phyloP scores from a whole-genome alignment of 2,888 invertebrate genomes.

The Beris chalybata region DNA sequence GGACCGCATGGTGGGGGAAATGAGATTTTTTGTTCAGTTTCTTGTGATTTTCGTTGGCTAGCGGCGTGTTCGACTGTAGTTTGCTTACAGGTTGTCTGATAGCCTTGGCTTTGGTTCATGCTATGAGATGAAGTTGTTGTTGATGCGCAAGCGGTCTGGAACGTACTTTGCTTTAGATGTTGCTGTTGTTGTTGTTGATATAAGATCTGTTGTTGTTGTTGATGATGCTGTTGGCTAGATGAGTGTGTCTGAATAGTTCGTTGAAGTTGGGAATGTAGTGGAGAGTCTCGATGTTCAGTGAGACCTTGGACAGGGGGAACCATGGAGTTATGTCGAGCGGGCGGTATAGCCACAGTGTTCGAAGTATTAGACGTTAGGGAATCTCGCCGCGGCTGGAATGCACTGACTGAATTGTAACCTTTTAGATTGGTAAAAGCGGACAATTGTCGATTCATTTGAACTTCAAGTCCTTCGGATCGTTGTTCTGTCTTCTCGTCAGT shows the following conservation, averaged over 20 bases:
- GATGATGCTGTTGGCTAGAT: conserved; percentile 14
- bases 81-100: conserved; percentile 28
- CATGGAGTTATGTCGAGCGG: conserved; percentile 17
- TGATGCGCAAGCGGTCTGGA: conserved; percentile 10
- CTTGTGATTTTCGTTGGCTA: conserved; percentile 39
- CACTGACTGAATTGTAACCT: conserved; percentile 43
- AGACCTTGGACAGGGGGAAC: conserved; percentile 3
- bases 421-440: conserved; percentile 54
- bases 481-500: conserved; percentile 26
- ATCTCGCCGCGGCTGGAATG: conserved; percentile 52
- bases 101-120: conserved; percentile 31
- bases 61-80: conserved; percentile 34
- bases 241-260: too few relatives aligned
- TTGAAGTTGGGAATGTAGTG: conserved; percentile 9
- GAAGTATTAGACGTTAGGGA: conserved; percentile 15
- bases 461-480: conserved; percentile 13
- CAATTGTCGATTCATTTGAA: conserved; percentile 42
- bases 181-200: conserved; percentile 46
- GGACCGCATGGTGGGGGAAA: conserved; percentile 53
- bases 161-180: conserved; percentile 40
- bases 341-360: background rate
- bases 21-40: conserved; percentile 51
- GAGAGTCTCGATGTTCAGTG: conserved; percentile 19
- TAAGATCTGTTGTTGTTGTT: conserved; percentile 23
- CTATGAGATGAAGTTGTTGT: conserved; percentile 30